Evolutionary conservation across 2,113 vertebrate genomes (phyloP).

Genomic region (Nesoenas mayeri): DNA sequence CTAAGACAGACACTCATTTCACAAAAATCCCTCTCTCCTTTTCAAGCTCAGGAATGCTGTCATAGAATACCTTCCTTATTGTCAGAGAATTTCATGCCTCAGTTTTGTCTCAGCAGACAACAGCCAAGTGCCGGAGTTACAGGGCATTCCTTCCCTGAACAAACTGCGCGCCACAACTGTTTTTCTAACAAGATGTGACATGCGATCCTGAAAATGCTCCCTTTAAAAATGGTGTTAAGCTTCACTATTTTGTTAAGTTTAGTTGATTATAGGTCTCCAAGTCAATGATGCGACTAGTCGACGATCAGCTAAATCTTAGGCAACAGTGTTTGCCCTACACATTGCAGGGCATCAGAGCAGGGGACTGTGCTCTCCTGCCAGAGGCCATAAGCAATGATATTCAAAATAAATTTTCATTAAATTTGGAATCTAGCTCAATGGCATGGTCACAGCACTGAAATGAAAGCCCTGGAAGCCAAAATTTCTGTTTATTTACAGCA

Average conservation of each 20-base stretch:
- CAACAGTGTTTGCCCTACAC: neutral
- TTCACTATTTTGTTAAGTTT: neutral
- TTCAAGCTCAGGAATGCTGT: neutral
- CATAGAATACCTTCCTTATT: neutral
- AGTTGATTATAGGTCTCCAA: neutral
- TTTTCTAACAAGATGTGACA: neutral
- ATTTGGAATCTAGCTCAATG: neutral
- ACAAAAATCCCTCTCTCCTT: neutral
- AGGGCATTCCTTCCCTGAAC: neutral
- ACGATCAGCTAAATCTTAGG: neutral
- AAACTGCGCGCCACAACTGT: neutral
- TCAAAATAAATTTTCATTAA: neutral
- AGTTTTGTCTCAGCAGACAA: neutral
- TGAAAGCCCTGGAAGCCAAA: neutral
- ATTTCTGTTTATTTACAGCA: neutral
- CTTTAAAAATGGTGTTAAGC: neutral
- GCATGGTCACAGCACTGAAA: neutral
- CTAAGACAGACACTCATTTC: neutral
- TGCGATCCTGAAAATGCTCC: neutral
- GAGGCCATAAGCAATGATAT: neutral
- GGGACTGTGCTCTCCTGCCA: neutral
- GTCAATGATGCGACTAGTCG: neutral
- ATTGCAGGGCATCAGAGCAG: neutral
- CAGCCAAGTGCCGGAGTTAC: fast-evolving
- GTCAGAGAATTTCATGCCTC: neutral